These are phyloP conservation scores for Cydia pomonella DNA, from an alignment of 1,140 invertebrate genomes.

Conservation along the genomic window DNA sequence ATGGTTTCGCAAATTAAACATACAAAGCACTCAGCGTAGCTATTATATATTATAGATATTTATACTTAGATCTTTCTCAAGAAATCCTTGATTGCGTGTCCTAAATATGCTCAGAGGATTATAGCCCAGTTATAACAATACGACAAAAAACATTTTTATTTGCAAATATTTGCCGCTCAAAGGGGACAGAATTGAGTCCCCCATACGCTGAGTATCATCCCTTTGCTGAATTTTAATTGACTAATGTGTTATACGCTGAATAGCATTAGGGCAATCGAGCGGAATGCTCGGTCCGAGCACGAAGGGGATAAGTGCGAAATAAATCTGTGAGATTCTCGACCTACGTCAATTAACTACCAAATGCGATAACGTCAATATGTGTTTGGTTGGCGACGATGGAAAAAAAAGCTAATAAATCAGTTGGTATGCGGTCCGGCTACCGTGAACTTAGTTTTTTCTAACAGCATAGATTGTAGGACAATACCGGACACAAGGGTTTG, in stretches of 20 bases:
- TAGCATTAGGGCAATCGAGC: conserved; percentile 29
- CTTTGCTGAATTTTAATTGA: conserved; percentile 33
- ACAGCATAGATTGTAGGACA: too few relatives aligned
- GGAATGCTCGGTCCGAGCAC: conserved; percentile 23
- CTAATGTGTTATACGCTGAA: conserved; percentile 30
- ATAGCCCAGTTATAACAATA: conserved; percentile 15
- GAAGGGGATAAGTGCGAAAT: conserved; percentile 17
- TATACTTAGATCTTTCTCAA: not conserved
- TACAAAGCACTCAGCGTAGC: too few relatives aligned
- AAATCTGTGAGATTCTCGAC: conserved; percentile 12
- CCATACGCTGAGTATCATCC: conserved; percentile 26
- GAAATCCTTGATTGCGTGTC: not conserved
- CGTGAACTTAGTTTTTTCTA: too few relatives aligned
- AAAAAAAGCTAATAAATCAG: too few relatives aligned
- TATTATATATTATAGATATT: too few relatives aligned
- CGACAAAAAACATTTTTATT: conserved; percentile 22
- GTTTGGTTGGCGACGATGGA: not conserved
- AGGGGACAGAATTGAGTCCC: conserved; percentile 22
- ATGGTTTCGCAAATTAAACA: too few relatives aligned
- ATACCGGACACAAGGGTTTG: too few relatives aligned
- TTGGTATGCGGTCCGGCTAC: too few relatives aligned
- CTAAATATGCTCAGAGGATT: conserved; percentile 14
- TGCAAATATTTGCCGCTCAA: not conserved
- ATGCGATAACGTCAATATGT: not conserved
- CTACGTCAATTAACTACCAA: conserved; percentile 9